Base-by-base conservation (phyloP, 2,888 invertebrate genomes). In the Yponomeuta sedellus region DNA sequence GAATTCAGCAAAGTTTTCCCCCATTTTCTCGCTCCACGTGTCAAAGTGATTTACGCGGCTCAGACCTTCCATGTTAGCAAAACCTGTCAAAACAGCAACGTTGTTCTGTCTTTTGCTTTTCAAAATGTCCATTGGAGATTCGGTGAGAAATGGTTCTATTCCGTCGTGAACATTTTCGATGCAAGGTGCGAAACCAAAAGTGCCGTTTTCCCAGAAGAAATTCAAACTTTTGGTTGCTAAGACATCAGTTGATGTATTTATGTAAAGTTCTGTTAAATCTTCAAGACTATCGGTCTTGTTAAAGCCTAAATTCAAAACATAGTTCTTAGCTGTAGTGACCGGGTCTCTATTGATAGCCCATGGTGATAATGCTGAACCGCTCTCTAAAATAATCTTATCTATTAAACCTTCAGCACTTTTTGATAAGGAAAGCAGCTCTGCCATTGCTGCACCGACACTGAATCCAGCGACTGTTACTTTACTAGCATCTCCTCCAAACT, bases 381-480 rank as follows among this genome's bases (percentile, higher is more conserved):
- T 91, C 66, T 91, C 91, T 19, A 90, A 69, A 68, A 88, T 82
- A 2, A 90, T 67, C 75, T 86, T 86, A 57, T 86, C 72, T 59
- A 90, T 79, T 34, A 91, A 73, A 40, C 88, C 88, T 28, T 77
- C 74, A 25, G 86, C 74, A 66, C 81, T 73, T 72, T 83, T 81
- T 0, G 88, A 84, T 1, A 90, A 65, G 0, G 81, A 77, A 19
- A 88, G 71, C 4, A 91, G 63, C 66, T 90, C 89, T 10, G 88
- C 89, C 80, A 90, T 80, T 1, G 93, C 87, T 0, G 95, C 95
- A 10, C 96, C 96, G 8, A 96, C 94, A 67, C 95, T 95, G 76
- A 96, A 96, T 0, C 98, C 98, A 75, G 96, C 93, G 1, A 97
- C 79, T 0, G 97, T 97, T 0, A 97, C 92, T 74, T 94, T 93